Evolutionary conservation across 2,113 vertebrate species (phyloP).

Genomic region (Oryzias curvinotus): DNA sequence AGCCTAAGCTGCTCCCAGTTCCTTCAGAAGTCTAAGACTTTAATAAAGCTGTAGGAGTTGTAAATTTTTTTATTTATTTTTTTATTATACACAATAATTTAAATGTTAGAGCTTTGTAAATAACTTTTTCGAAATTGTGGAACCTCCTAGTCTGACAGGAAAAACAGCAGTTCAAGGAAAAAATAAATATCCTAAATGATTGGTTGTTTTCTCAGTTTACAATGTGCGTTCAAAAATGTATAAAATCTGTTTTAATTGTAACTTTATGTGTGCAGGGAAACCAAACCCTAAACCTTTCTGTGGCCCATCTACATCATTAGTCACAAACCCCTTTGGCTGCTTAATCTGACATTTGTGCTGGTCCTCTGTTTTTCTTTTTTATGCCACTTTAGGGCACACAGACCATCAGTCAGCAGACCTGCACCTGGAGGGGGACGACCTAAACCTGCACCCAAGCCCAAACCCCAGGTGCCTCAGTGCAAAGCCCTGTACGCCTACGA

Average conservation of each 20-base stretch:
- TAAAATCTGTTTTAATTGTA: no score
- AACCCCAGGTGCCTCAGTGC: conserved; percentile 96
- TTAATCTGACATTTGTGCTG: background rate
- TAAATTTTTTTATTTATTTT: no score
- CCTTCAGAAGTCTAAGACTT: no score
- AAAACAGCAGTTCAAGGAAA: no score
- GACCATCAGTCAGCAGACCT: conserved; percentile 84
- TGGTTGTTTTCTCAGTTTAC: background rate
- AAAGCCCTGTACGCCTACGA: conserved; percentile 95
- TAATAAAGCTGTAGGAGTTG: no score
- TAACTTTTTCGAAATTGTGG: no score
- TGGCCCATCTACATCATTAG: background rate
- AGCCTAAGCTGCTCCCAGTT: no score
- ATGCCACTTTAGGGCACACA: conserved; percentile 77
- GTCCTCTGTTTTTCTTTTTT: conserved; percentile 18
- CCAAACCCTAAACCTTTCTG: background rate
- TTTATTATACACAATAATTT: no score
- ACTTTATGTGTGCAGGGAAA: background rate
- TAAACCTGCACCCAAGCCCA: conserved; percentile 95
- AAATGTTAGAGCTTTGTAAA: no score
- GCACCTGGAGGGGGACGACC: conserved; percentile 89
- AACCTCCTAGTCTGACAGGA: no score
- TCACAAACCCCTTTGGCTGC: background rate
- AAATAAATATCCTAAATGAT: background rate
- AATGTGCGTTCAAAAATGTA: no score